A percentile compares a stretch with the other conserved stretches of the same genome.
Evolutionary conservation across 2,797 vertebrate species (phyloP).

Genomic region (Lerista edwardsae): DNA sequence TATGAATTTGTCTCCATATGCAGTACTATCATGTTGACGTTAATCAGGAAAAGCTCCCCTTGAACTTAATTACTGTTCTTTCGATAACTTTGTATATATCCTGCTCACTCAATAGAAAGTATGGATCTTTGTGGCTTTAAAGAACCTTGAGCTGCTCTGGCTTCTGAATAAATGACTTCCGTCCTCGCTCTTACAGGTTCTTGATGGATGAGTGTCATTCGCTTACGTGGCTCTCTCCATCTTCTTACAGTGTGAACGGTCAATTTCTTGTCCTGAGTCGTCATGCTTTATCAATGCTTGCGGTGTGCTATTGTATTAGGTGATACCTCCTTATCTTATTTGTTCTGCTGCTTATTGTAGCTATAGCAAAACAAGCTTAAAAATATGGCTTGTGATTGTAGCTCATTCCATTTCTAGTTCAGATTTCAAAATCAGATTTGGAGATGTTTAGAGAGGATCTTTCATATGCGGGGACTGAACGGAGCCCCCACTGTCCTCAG

Average conservation of each 20-base stretch:
- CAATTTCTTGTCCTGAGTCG: constrained; percentile 15
- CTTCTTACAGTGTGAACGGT: not conserved
- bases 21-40: not conserved
- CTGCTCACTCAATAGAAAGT: constrained; percentile 31
- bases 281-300: constrained; percentile 33
- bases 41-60: not conserved
- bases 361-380: not conserved
- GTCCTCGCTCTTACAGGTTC: constrained; percentile 28
- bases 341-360: constrained; percentile 1
- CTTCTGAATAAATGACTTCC: constrained; percentile 49
- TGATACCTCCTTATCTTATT: constrained; percentile 25
- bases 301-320: constrained; percentile 18
- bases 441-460: not conserved
- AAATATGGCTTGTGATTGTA: not conserved
- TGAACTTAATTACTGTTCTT: constrained; percentile 24
- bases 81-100: constrained; percentile 16
- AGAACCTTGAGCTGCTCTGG: constrained; percentile 9
- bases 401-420: not conserved
- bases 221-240: constrained; percentile 25
- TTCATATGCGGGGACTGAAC: not conserved
- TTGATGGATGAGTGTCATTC: constrained; percentile 34
- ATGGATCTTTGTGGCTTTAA: constrained; percentile 38
- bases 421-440: not conserved
- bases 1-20: not conserved
- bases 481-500: not conserved